Percentiles rank a stretch among this genome's conserved stretches.
Conservation (phyloP, 1,140 invertebrate genomes). For the Aplysia californica region DNA sequence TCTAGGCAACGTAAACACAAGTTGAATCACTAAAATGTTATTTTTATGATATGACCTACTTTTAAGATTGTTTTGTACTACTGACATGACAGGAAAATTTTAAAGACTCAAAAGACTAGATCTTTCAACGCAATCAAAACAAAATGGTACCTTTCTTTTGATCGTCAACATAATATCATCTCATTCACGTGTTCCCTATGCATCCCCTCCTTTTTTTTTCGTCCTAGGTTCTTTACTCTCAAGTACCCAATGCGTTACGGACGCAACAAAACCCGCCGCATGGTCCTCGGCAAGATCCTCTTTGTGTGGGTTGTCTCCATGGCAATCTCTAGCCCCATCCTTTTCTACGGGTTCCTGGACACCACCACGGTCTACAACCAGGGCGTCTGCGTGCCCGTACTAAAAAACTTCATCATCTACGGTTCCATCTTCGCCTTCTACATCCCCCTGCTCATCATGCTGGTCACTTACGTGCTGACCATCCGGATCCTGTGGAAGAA, state of each 20-base stretch:
- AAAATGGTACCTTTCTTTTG: too few species aligned
- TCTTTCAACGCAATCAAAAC: too few species aligned
- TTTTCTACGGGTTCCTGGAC: constrained; percentile 82
- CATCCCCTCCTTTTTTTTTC: constrained; percentile 86
- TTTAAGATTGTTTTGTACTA: too few species aligned
- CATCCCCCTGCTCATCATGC: constrained; percentile 93
- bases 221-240: constrained; percentile 66
- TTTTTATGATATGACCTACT: too few species aligned
- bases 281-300: constrained; percentile 89
- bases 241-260: constrained; percentile 75
- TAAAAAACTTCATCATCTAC: constrained; percentile 83
- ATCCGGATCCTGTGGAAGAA: constrained; percentile 72
- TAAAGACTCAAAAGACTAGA: too few species aligned
- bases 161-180: constrained; percentile 93
- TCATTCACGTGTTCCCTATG: constrained; percentile 98
- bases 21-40: too few species aligned
- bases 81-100: too few species aligned
- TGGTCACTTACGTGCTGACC: constrained; percentile 91
- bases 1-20: too few species aligned
- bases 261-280: constrained; percentile 85
- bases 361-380: constrained; percentile 64
- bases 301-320: constrained; percentile 91
- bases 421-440: constrained; percentile 95
- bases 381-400: constrained; percentile 75
- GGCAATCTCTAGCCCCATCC: constrained; percentile 88